A percentile compares a stretch with the other conserved stretches of the same genome.
phyloP scores from a whole-genome alignment of 2,888 invertebrate genomes.

The Thereva unica region DNA sequence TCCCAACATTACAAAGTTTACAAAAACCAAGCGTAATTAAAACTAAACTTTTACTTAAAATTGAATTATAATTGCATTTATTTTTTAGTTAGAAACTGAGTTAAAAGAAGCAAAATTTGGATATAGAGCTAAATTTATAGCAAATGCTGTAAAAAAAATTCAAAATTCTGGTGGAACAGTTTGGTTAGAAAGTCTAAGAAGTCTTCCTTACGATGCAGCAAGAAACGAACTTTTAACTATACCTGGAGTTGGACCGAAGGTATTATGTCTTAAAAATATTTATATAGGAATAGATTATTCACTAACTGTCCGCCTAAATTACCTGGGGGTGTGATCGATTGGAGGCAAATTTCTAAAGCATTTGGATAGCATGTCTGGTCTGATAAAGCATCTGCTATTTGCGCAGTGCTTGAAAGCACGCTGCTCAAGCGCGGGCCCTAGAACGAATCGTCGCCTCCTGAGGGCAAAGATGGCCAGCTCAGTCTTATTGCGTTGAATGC shows the following conservation, averaged over 20 bases:
- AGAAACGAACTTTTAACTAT: slow-evolving; percentile 74
- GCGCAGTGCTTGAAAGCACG: no score
- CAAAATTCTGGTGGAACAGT: slow-evolving; percentile 67
- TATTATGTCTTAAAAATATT: slow-evolving; percentile 49
- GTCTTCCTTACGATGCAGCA: slow-evolving; percentile 72
- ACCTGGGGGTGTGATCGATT: no score
- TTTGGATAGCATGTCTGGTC: no score
- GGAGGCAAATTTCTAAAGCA: no score
- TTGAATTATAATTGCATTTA: not conserved
- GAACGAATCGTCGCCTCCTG: no score
- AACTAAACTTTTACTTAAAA: not conserved
- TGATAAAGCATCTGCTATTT: no score
- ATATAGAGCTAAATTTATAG: slow-evolving; percentile 86
- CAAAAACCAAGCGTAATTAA: slow-evolving; percentile 57
- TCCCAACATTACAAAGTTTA: slow-evolving; percentile 76
- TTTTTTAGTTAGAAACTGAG: slow-evolving; percentile 67
- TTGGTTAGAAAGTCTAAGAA: slow-evolving; percentile 75
- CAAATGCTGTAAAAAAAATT: slow-evolving; percentile 73
- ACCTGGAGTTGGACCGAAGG: slow-evolving; percentile 93
- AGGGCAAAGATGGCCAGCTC: no score
- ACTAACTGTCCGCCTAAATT: no score
- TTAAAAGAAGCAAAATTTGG: slow-evolving; percentile 79
- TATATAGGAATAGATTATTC: no score
- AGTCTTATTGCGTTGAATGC: no score
- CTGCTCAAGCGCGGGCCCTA: no score